A percentile compares a stretch with the other conserved stretches of the same genome.
phyloP scores from a whole-genome alignment of 2,113 vertebrate genomes.

The Vanacampus margaritifer region DNA sequence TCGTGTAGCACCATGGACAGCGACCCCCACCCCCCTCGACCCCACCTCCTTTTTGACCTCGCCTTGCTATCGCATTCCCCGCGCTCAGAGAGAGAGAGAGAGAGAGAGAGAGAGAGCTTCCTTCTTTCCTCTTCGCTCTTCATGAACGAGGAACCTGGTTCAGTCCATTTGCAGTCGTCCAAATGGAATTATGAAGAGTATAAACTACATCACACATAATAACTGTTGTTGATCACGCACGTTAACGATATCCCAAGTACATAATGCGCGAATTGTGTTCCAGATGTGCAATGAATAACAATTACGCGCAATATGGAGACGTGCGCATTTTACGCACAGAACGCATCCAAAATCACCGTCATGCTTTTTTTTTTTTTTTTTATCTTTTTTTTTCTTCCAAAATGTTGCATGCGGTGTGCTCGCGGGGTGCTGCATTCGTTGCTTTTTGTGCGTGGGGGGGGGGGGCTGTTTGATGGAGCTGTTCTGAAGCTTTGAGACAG shows the following conservation, averaged over 20 bases:
- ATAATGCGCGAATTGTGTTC: neutral
- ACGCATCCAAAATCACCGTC: neutral
- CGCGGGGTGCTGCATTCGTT: neutral
- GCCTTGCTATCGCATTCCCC: constrained; percentile 73
- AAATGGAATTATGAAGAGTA: neutral
- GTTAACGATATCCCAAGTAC: neutral
- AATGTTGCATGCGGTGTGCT: constrained; percentile 21
- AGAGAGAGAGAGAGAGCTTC: constrained; percentile 2
- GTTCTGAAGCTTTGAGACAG: constrained; percentile 71
- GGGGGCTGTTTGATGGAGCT: constrained; percentile 71
- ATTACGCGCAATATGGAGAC: no score
- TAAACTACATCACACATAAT: neutral
- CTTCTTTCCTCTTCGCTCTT: neutral
- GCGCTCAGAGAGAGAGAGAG: constrained; percentile 17
- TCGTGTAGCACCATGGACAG: constrained; percentile 95
- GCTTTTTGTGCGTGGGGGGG: constrained; percentile 16
- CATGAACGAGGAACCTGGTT: neutral
- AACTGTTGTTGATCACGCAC: neutral
- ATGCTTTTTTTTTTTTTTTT: neutral
- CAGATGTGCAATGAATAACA: no score
- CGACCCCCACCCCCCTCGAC: constrained; percentile 46
- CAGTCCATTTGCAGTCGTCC: neutral
- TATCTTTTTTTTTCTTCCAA: neutral
- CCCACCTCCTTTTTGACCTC: constrained; percentile 65
- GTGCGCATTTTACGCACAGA: constrained; percentile 7